Evolutionary conservation across 2,888 invertebrate species (phyloP), one percentile per base, ranked within the genome.

Genomic region (Drosophila prostipennis): DNA sequence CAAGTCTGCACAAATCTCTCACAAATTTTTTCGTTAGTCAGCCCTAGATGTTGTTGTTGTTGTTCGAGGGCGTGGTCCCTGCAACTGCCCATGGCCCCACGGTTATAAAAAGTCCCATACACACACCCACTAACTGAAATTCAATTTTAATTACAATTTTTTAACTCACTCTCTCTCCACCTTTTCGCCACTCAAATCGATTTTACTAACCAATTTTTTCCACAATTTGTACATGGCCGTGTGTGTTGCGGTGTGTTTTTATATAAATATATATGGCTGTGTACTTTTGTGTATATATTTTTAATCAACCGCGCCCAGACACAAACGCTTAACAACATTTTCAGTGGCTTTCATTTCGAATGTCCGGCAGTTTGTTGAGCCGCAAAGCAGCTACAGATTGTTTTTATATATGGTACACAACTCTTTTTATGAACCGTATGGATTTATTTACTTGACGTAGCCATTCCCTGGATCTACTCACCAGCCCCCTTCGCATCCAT

Each of bases 221-320:
- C 45, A 32, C 61, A 55, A 52, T 58, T 60, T 55, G 45, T 54
- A 48, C 34, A 16, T 39, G n/a, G 19, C 11, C 57, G 23, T 34
- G 32, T 58, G 52, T 52, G 19, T 42, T 36, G 26, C 45, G 16
- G 8, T 52, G 29, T 65, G 58, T 37, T 39, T 57, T 43, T 40
- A 60, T 52, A 53, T 65, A 45, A 26, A 32, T 69, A 42, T 46
- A 40, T 56, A 37, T 57, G 40, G 54, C 40, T 72, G 29, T 49
- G 23, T 70, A 49, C 40, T 45, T 71, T 45, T 52, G 14, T 59
- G 32, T 80, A 53, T 75, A 72, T 79, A 74, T 74, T 86, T 88
- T 89, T 89, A 89, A 89, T 89, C 89, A 89, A 89, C 89, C 84
- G 89, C 89, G 76, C 80, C 89, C 87, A 89, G 85, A 76, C 85